Percentiles rank a stretch among this genome's conserved stretches.
These are phyloP conservation scores for Teleogryllus occipitalis DNA, from an alignment of 1,140 invertebrate genomes.

Conservation along the genomic window DNA sequence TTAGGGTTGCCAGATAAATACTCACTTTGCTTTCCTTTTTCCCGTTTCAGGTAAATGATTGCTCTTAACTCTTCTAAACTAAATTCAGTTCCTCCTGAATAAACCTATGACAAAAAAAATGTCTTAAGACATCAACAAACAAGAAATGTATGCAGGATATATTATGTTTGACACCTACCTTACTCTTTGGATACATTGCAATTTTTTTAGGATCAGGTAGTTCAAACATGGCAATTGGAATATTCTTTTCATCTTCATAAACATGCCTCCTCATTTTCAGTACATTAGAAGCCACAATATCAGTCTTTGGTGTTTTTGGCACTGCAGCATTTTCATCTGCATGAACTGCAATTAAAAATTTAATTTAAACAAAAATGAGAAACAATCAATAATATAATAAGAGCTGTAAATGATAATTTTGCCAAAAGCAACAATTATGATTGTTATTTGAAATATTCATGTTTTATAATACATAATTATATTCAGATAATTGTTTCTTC, in stretches of 20 bases:
- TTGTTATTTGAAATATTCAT: too few species aligned
- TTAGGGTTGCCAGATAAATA: too few species aligned
- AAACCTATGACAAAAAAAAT: conserved; percentile 7
- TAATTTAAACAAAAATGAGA: neutral
- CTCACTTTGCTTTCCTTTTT: neutral
- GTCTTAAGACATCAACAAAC: neutral
- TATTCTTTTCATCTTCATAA: conserved; percentile 6
- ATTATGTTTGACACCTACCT: neutral
- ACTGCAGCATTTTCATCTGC: neutral
- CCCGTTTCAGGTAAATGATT: neutral
- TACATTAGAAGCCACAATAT: neutral
- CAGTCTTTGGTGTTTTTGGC: neutral
- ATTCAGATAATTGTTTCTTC: too few species aligned
- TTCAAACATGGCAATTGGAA: conserved; percentile 14
- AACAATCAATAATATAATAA: neutral
- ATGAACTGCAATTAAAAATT: conserved; percentile 14
- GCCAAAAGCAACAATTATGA: too few species aligned
- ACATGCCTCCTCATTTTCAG: conserved; percentile 13
- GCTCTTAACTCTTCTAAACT: conserved; percentile 14
- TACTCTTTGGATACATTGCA: conserved; percentile 16
- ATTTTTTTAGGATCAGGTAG: neutral
- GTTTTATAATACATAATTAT: too few species aligned
- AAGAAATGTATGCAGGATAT: neutral
- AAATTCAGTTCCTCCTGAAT: conserved; percentile 10
- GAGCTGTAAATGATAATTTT: too few species aligned